A percentile compares a stretch with the other conserved stretches of the same genome.
Evolutionary conservation across 2,888 invertebrate species (phyloP).

Genomic region (Elegia similella): DNA sequence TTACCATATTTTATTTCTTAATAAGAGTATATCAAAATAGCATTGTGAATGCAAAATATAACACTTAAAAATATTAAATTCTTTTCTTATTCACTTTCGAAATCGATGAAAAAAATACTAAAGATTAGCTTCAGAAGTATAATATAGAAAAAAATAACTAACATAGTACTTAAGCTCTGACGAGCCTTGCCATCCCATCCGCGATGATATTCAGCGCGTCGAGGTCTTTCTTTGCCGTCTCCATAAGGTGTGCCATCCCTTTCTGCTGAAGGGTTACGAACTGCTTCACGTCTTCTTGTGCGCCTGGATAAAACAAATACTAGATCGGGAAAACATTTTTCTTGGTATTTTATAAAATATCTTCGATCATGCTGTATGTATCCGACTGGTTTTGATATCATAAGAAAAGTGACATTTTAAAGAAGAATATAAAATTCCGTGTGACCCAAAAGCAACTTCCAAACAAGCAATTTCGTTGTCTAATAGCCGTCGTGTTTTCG

Average conservation of each 20-base stretch:
- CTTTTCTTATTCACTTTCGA: neutral
- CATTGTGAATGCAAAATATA: no score
- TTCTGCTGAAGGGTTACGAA: slow-evolving; percentile 93
- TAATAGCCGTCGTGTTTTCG: no score
- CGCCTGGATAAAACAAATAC: slow-evolving; percentile 52
- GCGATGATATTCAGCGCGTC: slow-evolving; percentile 89
- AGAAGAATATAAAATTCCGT: no score
- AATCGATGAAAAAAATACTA: neutral
- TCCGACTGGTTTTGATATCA: no score
- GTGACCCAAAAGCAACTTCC: no score
- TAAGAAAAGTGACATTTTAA: no score
- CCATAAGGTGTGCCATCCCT: slow-evolving; percentile 92
- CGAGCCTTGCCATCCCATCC: slow-evolving; percentile 87
- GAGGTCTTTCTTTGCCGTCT: slow-evolving; percentile 90
- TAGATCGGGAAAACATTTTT: neutral
- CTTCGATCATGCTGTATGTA: no score
- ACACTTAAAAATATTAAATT: no score
- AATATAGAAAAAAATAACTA: slow-evolving; percentile 14
- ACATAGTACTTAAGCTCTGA: slow-evolving; percentile 46
- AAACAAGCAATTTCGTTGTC: no score
- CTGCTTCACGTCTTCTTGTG: slow-evolving; percentile 87
- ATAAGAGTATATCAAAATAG: no score
- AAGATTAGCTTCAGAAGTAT: neutral
- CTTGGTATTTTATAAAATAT: no score
- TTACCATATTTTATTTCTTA: no score